Evolutionary conservation across 1,140 invertebrate genomes (phyloP), one percentile per base, ranked within the genome.

Genomic region (Drosophila novamexicana): DNA sequence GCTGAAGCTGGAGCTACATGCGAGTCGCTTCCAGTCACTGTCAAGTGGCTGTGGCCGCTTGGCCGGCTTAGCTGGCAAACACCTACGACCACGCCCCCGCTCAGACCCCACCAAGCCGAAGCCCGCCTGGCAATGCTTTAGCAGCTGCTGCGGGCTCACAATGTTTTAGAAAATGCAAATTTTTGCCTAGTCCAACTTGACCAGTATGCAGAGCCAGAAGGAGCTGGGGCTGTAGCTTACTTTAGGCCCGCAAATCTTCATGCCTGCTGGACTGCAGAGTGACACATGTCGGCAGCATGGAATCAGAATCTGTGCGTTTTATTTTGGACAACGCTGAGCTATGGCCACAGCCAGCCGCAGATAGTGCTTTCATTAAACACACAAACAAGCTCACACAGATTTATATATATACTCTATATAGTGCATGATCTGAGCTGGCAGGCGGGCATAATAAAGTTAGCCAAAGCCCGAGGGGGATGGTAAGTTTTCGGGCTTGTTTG

Each of bases 211-310:
- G 12, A 40, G 34, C 34, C 16, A 7, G 32, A 18, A 44, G 39
- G n/a, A 45, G 53, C 36, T 45, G 42, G 32, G 18, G 12, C 34
- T 47, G 45, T 14, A 44, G 29, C 37, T 56, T 47, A 56, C 76
- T 53, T 75, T 68, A 79, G 81, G 76, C 65, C 68, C 73, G 83
- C 84, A 88, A 86, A 86, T 86, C 83, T 88, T 88, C 67, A 89
- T 86, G 83, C 83, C 83, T 79, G 84, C 83, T 74, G 83, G 84
- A 89, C 84, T 88, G 84, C 80, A 89, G 84, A 89, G 84, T 89
- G 84, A 89, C 84, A 89, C 84, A 89, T 89, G 84, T 89, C 84
- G 84, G 84, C 84, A 89, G 80, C 84, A 88, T 89, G 77, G 81
- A 89, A 88, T 86, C 82, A 73, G 63, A 89, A 88, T 83, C 83